Percentiles rank a stretch among this genome's conserved stretches.
These are phyloP conservation scores for Suillia variegata DNA, from an alignment of 2,888 invertebrate genomes.

Conservation along the genomic window DNA sequence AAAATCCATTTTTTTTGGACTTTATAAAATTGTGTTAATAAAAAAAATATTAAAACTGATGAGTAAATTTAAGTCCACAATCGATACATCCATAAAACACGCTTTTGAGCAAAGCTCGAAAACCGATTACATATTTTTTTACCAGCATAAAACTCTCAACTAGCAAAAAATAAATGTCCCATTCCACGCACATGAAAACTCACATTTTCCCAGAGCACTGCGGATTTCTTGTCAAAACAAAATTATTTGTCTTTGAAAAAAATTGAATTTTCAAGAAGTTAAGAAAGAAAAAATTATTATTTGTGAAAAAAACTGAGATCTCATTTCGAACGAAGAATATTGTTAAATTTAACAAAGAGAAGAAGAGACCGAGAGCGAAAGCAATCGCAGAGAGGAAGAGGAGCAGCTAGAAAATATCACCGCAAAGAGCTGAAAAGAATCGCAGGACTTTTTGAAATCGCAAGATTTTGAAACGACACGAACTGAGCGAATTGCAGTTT, in stretches of 20 bases:
- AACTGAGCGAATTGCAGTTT: too few species aligned
- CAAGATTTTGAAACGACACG: too few species aligned
- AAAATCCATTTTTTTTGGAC: too few species aligned
- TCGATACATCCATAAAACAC: too few species aligned
- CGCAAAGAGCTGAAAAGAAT: not conserved
- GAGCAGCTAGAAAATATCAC: not conserved
- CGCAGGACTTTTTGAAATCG: not conserved
- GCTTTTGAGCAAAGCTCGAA: too few species aligned
- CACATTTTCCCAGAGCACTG: not conserved
- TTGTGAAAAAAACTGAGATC: constrained; percentile 24
- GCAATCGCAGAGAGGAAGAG: constrained; percentile 1
- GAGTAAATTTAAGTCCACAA: too few species aligned
- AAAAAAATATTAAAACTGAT: too few species aligned
- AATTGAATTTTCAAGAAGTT: constrained; percentile 28
- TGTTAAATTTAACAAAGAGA: constrained; percentile 28
- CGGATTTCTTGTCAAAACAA: constrained; percentile 28
- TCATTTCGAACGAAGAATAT: constrained; percentile 12
- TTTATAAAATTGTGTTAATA: too few species aligned
- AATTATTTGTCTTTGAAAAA: constrained; percentile 32
- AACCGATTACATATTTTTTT: too few species aligned
- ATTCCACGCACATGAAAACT: too few species aligned
- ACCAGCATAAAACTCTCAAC: too few species aligned
- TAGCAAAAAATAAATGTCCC: too few species aligned
- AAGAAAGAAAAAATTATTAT: constrained; percentile 28
- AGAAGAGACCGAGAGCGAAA: constrained; percentile 18